Base-by-base conservation (phyloP, 2,888 invertebrate species). In the Nowickia ferox region DNA sequence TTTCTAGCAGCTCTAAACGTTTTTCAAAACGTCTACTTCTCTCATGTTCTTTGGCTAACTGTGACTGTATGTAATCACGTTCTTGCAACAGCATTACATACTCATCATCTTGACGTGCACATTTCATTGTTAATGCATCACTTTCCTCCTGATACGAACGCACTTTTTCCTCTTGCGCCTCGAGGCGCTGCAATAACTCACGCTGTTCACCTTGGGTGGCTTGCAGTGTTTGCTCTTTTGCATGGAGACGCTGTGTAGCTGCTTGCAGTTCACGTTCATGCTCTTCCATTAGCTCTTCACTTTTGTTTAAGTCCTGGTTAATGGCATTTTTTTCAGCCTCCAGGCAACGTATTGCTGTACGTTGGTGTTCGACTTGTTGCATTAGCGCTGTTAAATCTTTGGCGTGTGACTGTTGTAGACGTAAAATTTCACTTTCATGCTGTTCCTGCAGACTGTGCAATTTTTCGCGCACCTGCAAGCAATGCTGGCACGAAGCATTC, bases 21-120 rank as follows among this genome's bases (percentile, higher is more conserved):
- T 95, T 94, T 91, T 96, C 96, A 88, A 97, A 93, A 86, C 95
- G 94, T 82, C 95, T 94, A 79, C 96, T 95, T 81, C 96, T 95
- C 89, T 97, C 96, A 46, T 96, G 93, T 84, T 94, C 94, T 42
- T 94, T 94, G 87, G 94, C 94, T 91, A 94, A 93, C 84, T 95
- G 94, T 89, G 94, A 93, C 91, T 94, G 94, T 10, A 93, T 87
- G 55, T 90, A 92, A 69, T 91, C 91, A 9, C 93, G 91, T 85
- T 93, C 93, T 63, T 92, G 90, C 75, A 92, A 81, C 13, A 93
- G 87, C 74, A 91, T 88, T 40, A 90, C 92, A 69, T 92, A 93
- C 76, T 93, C 91, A 75, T 93, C 92, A 79, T 92, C 92, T 83
- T 92, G 92, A 17, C 89, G 89, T 63, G 91, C 89, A 72, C 92